A percentile compares a stretch with the other conserved stretches of the same genome.
phyloP scores from a whole-genome alignment of 1,140 invertebrate genomes.

The Papilio machaon region DNA sequence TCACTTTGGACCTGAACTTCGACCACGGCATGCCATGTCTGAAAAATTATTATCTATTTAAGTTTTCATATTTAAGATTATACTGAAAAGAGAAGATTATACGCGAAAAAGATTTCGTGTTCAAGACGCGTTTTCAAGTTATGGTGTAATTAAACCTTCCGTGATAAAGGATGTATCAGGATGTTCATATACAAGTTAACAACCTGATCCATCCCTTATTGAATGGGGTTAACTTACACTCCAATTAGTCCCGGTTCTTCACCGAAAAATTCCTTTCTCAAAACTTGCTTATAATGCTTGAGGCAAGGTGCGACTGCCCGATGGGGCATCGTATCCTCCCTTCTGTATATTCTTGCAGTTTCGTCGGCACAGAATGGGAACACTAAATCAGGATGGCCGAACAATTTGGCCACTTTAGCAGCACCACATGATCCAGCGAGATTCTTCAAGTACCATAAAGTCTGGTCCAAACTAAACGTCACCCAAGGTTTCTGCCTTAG shows the following conservation, averaged over 20 bases:
- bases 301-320: constrained; percentile 91
- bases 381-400: constrained; percentile 90
- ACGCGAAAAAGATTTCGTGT: too few relatives aligned
- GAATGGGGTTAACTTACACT: constrained; percentile 84
- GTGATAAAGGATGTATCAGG: too few relatives aligned
- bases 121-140: too few relatives aligned
- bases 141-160: too few relatives aligned
- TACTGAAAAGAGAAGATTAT: too few relatives aligned
- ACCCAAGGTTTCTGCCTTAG: constrained; percentile 72
- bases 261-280: constrained; percentile 88
- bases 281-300: constrained; percentile 89
- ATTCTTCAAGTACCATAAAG: constrained; percentile 69
- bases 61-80: not conserved
- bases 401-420: constrained; percentile 88
- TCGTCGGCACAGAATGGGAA: constrained; percentile 90
- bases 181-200: too few relatives aligned
- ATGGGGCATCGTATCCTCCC: constrained; percentile 89
- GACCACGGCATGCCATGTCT: constrained; percentile 94
- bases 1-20: constrained; percentile 90
- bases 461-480: constrained; percentile 66
- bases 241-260: constrained; percentile 89
- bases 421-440: constrained; percentile 84
- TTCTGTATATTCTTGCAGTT: constrained; percentile 88
- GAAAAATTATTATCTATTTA: constrained; percentile 42
- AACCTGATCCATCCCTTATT: too few relatives aligned